Evolutionary conservation across 2,113 vertebrate genomes (phyloP).

Genomic region (Eurystomus gularis): DNA sequence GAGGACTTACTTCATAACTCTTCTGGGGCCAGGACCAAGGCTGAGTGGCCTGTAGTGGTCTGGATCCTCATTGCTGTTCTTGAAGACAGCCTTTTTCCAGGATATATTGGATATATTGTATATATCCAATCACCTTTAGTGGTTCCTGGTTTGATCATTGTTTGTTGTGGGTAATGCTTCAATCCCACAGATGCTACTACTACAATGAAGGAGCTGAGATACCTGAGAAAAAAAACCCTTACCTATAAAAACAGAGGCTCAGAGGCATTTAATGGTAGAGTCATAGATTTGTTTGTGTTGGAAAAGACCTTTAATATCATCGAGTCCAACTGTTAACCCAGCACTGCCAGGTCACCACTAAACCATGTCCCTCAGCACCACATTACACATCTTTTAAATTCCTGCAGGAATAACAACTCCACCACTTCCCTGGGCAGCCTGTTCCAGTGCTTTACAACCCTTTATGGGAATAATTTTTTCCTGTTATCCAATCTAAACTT

Average conservation of each 20-base stretch:
- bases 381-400: too few relatives aligned
- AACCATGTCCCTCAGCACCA: too few relatives aligned
- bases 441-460: too few relatives aligned
- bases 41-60: not conserved
- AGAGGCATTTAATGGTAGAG: not conserved
- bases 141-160: not conserved
- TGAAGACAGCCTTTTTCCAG: not conserved
- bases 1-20: not conserved
- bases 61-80: not conserved
- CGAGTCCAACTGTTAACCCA: too few relatives aligned
- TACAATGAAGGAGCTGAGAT: not conserved
- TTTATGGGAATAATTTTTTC: too few relatives aligned
- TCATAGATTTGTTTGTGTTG: too few relatives aligned
- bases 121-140: not conserved
- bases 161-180: not conserved
- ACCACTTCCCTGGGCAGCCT: too few relatives aligned
- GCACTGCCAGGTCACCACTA: too few relatives aligned
- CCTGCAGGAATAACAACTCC: too few relatives aligned
- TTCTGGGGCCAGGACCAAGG: not conserved
- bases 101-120: not conserved
- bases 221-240: not conserved
- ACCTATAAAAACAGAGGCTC: not conserved
- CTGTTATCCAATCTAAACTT: too few relatives aligned
- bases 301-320: too few relatives aligned
- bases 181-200: not conserved